Base-by-base conservation (phyloP, 2,888 invertebrate genomes). In the Epistrophe grossulariae region DNA sequence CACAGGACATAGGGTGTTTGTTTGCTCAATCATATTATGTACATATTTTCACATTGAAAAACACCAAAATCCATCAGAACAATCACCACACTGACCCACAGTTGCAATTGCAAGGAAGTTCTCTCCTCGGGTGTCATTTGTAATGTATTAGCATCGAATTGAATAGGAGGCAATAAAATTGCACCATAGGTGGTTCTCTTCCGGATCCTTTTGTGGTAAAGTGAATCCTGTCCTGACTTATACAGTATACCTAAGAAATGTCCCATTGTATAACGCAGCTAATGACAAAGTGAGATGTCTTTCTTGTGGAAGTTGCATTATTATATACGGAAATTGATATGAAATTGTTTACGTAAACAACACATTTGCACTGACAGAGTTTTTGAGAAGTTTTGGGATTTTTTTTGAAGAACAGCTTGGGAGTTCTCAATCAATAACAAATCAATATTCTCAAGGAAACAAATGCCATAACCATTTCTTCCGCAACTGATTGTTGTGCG, bases 101-200 rank as follows among this genome's bases (percentile, higher is more conserved):
- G 15, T 74, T 62, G 60, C 24, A 62, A 9, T 35, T 9, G 35
- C 35, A 35, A 78, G 48, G 57, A 19, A 48, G 73, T 62, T 64
- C 45, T 50, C 60, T 87, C 72, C 66, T 72, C 38, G 24, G 76
- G 43, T 79, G 83, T 87, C 87, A 87, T 87, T 87, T 88, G 84
- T 84, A 84, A 80, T 88, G 83, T 84, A 84, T 88, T 73, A 80
- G 79, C 64, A 84, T 62, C 57, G 50, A 74, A 55, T 24, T 79
- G 76, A 88, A 83, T 60, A 40, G 74, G 48, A 85, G 79, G 88
- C 77, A 83, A 88, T 88, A 88, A 88, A 88, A 88, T 88, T 83
- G 88, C 88, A 88, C 88, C 88, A 88, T 88, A 84, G 88, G 83
- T 88, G 80, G 83, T 82, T 80, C 88, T 88, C 88, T 88, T 88